Evolutionary conservation across 2,888 invertebrate genomes (phyloP).

Genomic region (Hypomecis punctinalis): DNA sequence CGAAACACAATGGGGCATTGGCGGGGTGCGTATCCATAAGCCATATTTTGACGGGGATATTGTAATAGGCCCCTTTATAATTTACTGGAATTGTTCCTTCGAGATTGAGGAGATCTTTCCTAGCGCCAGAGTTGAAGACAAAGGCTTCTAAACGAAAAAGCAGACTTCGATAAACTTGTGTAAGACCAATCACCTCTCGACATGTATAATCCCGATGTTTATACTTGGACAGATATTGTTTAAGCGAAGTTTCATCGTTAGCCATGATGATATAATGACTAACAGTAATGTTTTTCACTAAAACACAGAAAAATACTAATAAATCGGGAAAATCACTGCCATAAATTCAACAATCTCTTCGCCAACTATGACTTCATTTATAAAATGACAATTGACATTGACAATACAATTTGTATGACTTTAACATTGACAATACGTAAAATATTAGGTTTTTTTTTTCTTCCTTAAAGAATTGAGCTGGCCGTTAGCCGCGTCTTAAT

Average conservation of each 20-base stretch:
- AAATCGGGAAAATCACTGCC: conserved; percentile 2
- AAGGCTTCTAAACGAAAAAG: conserved; percentile 79
- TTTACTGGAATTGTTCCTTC: conserved; percentile 97
- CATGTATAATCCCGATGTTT: conserved; percentile 77
- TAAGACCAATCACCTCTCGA: conserved; percentile 76
- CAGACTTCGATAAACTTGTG: conserved; percentile 77
- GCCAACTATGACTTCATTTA: too few species aligned
- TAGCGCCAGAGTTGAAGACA: conserved; percentile 95
- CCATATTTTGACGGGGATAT: conserved; percentile 99
- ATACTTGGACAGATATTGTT: conserved; percentile 75
- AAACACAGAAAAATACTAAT: conserved; percentile 9
- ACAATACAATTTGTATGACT: too few species aligned
- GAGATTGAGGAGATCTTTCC: conserved; percentile 92
- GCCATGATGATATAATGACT: conserved; percentile 71
- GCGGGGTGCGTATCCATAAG: conserved; percentile 98
- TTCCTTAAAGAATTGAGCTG: too few species aligned
- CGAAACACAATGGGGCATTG: conserved; percentile 97
- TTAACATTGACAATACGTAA: too few species aligned
- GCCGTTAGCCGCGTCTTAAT: too few species aligned
- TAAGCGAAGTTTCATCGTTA: conserved; percentile 73
- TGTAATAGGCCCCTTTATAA: conserved; percentile 95
- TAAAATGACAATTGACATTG: too few species aligned
- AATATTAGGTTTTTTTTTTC: too few species aligned
- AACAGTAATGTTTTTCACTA: conserved; percentile 9
- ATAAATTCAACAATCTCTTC: not conserved